These are phyloP conservation scores for Drosophila lutescens DNA, from an alignment of 2,888 invertebrate genomes.

Conservation along the genomic window DNA sequence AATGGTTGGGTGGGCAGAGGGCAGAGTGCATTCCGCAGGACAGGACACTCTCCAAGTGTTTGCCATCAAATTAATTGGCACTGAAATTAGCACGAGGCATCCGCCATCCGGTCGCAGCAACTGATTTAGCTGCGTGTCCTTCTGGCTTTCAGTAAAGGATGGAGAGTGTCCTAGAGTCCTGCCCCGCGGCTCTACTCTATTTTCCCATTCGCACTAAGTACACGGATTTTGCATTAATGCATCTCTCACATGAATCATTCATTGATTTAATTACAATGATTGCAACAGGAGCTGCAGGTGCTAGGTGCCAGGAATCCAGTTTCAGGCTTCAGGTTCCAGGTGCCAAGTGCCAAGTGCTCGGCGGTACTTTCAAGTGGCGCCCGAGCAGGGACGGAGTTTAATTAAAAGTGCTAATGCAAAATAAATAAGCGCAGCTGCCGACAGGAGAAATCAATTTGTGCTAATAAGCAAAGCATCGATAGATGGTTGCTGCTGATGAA, in stretches of 20 bases:
- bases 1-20: not conserved
- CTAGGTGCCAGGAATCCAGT: slow-evolving; percentile 34
- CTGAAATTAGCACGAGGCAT: slow-evolving; percentile 71
- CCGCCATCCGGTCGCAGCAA: slow-evolving; percentile 7
- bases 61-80: slow-evolving; percentile 79
- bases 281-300: slow-evolving; percentile 53
- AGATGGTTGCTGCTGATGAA: slow-evolving; percentile 4
- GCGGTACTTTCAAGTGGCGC: slow-evolving; percentile 35
- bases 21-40: slow-evolving; percentile 7
- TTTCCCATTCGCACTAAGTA: slow-evolving; percentile 76
- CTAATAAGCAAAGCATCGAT: slow-evolving; percentile 63
- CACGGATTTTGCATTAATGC: slow-evolving; percentile 79
- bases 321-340: not conserved
- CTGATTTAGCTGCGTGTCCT: slow-evolving; percentile 39
- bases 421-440: slow-evolving; percentile 66
- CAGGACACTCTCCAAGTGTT: slow-evolving; percentile 58
- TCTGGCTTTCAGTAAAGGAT: slow-evolving; percentile 22
- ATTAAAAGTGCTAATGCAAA: slow-evolving; percentile 80
- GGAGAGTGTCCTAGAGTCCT: slow-evolving; percentile 23
- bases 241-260: slow-evolving; percentile 80
- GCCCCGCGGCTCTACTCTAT: slow-evolving; percentile 55
- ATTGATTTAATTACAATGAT: slow-evolving; percentile 80
- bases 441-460: slow-evolving; percentile 77
- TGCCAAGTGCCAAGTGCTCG: slow-evolving; percentile 9
- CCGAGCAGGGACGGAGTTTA: slow-evolving; percentile 61